Evolutionary conservation across 1,140 invertebrate genomes (phyloP).

Genomic region (Oryctes rhinoceros): DNA sequence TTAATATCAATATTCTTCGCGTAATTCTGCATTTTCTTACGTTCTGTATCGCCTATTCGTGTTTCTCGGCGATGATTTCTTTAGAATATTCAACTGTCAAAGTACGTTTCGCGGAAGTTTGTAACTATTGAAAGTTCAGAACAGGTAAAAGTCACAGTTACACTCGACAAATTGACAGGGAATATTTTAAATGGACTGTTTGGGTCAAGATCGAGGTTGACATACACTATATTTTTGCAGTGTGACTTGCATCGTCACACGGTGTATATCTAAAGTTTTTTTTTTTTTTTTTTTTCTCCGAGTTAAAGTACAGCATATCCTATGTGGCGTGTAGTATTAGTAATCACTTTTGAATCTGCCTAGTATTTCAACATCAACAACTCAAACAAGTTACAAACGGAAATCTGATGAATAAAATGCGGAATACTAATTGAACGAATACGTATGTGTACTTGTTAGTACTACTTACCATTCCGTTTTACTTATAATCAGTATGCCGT

Average conservation of each 20-base stretch:
- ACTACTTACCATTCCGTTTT: slow-evolving; percentile 13
- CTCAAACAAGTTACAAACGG: slow-evolving; percentile 9
- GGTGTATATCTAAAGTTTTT: not conserved
- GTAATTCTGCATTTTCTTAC: not conserved
- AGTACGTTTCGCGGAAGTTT: slow-evolving; percentile 41
- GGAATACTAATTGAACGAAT: slow-evolving; percentile 20
- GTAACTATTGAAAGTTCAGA: slow-evolving; percentile 39
- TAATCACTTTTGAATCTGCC: not conserved
- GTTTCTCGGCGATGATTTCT: not conserved
- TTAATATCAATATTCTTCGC: not conserved
- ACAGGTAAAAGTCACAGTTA: slow-evolving; percentile 42
- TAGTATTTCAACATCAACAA: not conserved
- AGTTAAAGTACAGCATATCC: not conserved
- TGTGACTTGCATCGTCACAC: slow-evolving; percentile 18
- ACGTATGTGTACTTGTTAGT: not conserved
- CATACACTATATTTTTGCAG: slow-evolving; percentile 34
- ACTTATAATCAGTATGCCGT: slow-evolving; percentile 30
- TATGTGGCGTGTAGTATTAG: not conserved
- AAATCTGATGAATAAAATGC: slow-evolving; percentile 12
- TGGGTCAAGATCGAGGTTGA: slow-evolving; percentile 48
- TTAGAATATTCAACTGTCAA: not conserved
- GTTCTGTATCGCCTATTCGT: not conserved
- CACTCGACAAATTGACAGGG: slow-evolving; percentile 43
- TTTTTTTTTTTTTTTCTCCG: not conserved
- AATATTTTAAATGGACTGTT: slow-evolving; percentile 46